These are phyloP conservation scores for Neosilurus mollespiculum DNA, from an alignment of 2,797 vertebrate species.

Conservation along the genomic window DNA sequence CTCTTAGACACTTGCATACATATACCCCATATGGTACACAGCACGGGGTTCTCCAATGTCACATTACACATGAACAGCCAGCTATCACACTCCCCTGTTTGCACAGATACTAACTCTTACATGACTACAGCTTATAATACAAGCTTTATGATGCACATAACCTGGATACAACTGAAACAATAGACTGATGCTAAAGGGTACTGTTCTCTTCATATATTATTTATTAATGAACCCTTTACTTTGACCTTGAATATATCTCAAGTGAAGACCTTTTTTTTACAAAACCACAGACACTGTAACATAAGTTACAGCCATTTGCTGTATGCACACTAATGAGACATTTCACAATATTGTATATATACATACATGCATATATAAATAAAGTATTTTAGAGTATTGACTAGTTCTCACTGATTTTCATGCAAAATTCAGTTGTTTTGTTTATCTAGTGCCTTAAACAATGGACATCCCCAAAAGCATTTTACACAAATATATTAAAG, in stretches of 20 bases:
- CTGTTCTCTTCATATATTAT: conserved; percentile 13
- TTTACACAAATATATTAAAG: too few species aligned
- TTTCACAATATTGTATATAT: background rate
- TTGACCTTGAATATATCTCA: conserved; percentile 35
- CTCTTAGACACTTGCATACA: background rate
- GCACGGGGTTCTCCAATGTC: conserved; percentile 13
- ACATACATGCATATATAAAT: too few species aligned
- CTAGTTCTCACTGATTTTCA: too few species aligned
- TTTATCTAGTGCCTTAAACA: too few species aligned
- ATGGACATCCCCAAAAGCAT: too few species aligned
- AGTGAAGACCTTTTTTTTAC: conserved; percentile 5
- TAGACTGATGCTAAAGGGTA: conserved; percentile 6
- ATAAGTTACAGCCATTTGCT: background rate
- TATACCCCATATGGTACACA: background rate
- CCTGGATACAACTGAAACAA: conserved; percentile 16
- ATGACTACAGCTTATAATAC: conserved; percentile 19
- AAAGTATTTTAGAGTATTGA: too few species aligned
- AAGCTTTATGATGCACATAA: conserved; percentile 13
- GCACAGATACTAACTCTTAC: conserved; percentile 9
- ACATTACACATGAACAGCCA: conserved; percentile 19
- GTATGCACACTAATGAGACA: too few species aligned
- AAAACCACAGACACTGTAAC: conserved; percentile 17
- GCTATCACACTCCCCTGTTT: conserved; percentile 2
- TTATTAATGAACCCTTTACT: conserved; percentile 17
- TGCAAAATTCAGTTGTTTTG: too few species aligned